These are phyloP conservation scores for Sylvia atricapilla DNA, from an alignment of 2,113 vertebrate species.

Conservation along the genomic window DNA sequence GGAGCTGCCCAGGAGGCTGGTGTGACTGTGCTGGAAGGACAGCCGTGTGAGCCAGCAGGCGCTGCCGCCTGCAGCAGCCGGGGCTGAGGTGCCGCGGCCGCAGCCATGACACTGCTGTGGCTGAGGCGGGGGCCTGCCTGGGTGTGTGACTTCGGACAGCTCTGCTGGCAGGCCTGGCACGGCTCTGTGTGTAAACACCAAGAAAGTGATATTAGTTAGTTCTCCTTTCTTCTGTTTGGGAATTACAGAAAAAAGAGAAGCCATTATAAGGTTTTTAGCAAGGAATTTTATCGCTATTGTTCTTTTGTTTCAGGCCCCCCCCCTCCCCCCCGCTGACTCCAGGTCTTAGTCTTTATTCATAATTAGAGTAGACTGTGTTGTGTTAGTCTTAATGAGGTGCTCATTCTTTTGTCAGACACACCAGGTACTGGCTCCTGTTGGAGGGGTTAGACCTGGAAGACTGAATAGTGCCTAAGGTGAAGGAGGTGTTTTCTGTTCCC, in stretches of 20 bases:
- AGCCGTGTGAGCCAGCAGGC: neutral
- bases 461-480: neutral
- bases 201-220: neutral
- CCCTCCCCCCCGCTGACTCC: neutral
- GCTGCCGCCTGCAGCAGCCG: fast-evolving
- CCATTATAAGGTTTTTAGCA: neutral
- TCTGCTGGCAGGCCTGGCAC: neutral
- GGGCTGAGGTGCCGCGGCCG: neutral
- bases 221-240: neutral
- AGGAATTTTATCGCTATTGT: neutral
- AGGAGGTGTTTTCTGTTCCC: neutral
- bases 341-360: neutral
- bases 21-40: neutral
- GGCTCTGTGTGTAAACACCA: neutral
- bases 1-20: constrained; percentile 5
- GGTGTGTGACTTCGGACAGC: neutral
- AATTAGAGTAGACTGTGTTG: neutral
- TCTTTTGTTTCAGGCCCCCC: neutral
- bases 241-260: neutral
- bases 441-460: neutral
- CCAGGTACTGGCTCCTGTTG: neutral
- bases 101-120: neutral
- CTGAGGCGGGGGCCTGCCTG: neutral
- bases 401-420: neutral
- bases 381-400: neutral